Conservation (phyloP, 2,888 invertebrate genomes). For the Xylota segnis region DNA sequence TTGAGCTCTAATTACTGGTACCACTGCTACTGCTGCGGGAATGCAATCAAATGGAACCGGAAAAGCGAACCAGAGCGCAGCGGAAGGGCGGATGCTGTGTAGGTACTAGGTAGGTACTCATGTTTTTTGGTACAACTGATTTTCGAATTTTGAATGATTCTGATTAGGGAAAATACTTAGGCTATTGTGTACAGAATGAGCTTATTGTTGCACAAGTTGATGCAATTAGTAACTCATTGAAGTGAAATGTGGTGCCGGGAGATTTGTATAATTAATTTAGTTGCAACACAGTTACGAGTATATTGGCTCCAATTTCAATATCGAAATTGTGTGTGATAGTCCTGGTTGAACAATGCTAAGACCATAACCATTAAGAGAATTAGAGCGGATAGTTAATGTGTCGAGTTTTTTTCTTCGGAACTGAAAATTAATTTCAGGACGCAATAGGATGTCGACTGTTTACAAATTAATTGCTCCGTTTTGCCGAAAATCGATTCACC, state of each 20-base stretch:
- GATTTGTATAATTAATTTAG: not conserved
- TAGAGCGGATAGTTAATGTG: too few species aligned
- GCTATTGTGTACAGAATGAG: constrained; percentile 1
- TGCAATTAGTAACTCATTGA: constrained; percentile 34
- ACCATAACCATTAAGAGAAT: too few species aligned
- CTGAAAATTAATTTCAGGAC: too few species aligned
- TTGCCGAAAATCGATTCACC: too few species aligned
- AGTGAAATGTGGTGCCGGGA: not conserved
- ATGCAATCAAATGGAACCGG: not conserved
- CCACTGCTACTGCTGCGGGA: not conserved
- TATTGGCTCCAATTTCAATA: too few species aligned
- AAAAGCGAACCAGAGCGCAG: not conserved
- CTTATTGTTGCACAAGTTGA: constrained; percentile 20
- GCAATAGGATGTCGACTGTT: too few species aligned
- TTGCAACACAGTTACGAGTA: not conserved
- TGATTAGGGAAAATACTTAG: constrained; percentile 17
- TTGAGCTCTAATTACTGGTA: constrained; percentile 14
- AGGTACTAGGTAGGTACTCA: too few species aligned
- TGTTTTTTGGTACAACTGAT: constrained; percentile 7
- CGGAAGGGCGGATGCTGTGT: not conserved
- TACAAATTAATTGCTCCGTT: too few species aligned
- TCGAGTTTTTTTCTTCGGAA: too few species aligned
- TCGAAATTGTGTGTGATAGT: too few species aligned
- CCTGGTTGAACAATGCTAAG: too few species aligned
- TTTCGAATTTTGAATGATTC: constrained; percentile 26